Percentiles rank a stretch among this genome's conserved stretches.
phyloP scores from a whole-genome alignment of 2,113 vertebrate genomes.

The Chitala chitala region DNA sequence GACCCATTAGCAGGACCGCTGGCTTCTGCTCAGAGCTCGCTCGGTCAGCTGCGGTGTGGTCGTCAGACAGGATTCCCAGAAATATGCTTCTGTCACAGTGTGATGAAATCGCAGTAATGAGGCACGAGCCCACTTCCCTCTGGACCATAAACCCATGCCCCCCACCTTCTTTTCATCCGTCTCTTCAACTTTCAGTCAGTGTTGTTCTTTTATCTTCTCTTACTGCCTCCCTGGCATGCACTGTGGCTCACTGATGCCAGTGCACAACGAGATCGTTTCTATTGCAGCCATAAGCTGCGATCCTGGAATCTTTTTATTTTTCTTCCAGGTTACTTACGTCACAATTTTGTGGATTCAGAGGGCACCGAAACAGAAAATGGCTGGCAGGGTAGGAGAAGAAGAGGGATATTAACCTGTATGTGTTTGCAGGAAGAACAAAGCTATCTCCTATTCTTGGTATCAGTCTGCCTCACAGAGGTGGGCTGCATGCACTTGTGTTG shows the following conservation, averaged over 20 bases:
- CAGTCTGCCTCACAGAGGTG: not conserved
- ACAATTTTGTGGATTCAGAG: not conserved
- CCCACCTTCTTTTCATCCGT: not conserved
- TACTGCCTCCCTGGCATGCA: not conserved
- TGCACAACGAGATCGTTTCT: not conserved
- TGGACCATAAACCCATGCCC: not conserved
- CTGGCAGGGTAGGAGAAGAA: not conserved
- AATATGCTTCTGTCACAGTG: constrained; percentile 55
- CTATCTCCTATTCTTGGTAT: not conserved
- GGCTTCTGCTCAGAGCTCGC: constrained; percentile 49
- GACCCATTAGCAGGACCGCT: constrained; percentile 38
- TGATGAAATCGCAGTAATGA: constrained; percentile 68
- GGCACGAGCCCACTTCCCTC: constrained; percentile 21
- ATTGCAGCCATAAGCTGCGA: not conserved
- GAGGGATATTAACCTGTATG: not conserved
- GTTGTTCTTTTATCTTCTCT: not conserved
- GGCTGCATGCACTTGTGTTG: no score
- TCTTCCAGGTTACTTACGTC: constrained; percentile 2
- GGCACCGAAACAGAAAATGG: not conserved
- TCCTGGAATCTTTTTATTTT: not conserved
- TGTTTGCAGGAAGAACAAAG: not conserved
- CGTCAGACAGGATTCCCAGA: constrained; percentile 41
- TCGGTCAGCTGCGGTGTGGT: constrained; percentile 22
- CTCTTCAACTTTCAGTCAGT: not conserved
- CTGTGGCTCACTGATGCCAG: not conserved